phyloP scores from a whole-genome alignment of 2,797 vertebrate species.

The Sandelia bainsii region DNA sequence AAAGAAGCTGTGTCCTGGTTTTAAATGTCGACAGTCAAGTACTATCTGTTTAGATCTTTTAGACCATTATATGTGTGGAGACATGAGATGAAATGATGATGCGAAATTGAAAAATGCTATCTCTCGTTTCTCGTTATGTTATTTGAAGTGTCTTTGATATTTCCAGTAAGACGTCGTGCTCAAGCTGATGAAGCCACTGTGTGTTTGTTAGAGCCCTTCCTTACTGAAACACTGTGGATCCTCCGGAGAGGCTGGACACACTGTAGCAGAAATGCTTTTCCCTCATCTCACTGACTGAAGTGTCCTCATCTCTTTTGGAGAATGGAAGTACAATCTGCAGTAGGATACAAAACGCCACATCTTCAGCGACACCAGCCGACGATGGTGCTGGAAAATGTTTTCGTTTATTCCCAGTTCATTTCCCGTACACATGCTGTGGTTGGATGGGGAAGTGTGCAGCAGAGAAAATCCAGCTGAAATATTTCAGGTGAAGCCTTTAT shows the following conservation, averaged over 20 bases:
- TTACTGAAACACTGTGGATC: slow-evolving; percentile 82
- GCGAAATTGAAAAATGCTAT: slow-evolving; percentile 48
- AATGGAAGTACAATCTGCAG: slow-evolving; percentile 58
- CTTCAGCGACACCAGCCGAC: slow-evolving; percentile 36
- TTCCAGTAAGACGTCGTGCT: slow-evolving; percentile 42
- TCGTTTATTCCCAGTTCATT: slow-evolving; percentile 18
- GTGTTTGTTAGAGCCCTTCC: slow-evolving; percentile 69
- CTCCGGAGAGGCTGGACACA: slow-evolving; percentile 63
- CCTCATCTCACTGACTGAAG: slow-evolving; percentile 43
- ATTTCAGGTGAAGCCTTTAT: slow-evolving; percentile 61
- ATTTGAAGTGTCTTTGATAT: slow-evolving; percentile 49
- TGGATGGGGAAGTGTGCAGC: slow-evolving; percentile 13
- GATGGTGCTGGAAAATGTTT: slow-evolving; percentile 20
- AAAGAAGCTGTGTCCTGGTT: slow-evolving; percentile 54
- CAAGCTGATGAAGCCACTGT: slow-evolving; percentile 59
- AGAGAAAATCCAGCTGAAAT: slow-evolving; percentile 50
- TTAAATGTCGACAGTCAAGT: slow-evolving; percentile 57
- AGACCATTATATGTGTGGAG: slow-evolving; percentile 51
- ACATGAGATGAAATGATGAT: slow-evolving; percentile 25
- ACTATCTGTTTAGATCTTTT: slow-evolving; percentile 58
- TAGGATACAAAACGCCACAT: slow-evolving; percentile 38
- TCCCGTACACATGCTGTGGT: slow-evolving; percentile 9
- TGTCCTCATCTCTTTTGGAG: slow-evolving; percentile 50
- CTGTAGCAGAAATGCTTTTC: slow-evolving; percentile 70
- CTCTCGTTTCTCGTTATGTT: slow-evolving; percentile 58